phyloP scores from a whole-genome alignment of 2,113 vertebrate species.

The Aix galericulata region DNA sequence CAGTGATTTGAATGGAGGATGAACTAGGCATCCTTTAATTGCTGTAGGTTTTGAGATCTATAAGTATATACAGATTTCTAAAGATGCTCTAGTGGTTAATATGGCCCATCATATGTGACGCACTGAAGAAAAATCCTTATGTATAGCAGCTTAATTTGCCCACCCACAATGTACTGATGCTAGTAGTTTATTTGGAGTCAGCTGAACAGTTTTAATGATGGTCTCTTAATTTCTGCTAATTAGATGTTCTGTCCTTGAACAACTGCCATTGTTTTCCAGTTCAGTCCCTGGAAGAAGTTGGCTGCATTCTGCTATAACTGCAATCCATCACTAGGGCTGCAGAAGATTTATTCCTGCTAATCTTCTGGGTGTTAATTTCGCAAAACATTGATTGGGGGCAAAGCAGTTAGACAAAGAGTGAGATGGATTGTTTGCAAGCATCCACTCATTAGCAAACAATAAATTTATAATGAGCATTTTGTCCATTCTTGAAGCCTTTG shows the following conservation, averaged over 20 bases:
- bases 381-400: not conserved
- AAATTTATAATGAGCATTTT: constrained; percentile 10
- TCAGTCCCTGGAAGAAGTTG: not conserved
- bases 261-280: not conserved
- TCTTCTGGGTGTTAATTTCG: not conserved
- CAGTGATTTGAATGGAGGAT: not conserved
- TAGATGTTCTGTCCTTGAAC: not conserved
- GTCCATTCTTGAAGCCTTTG: not conserved
- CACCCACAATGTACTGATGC: not conserved
- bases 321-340: not conserved
- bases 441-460: not conserved
- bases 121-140: not conserved
- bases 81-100: not conserved
- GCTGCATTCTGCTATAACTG: not conserved
- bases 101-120: not conserved
- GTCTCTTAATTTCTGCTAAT: not conserved
- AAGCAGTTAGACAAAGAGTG: not conserved
- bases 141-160: not conserved
- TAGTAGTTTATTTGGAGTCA: not conserved
- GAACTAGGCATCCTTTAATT: not conserved
- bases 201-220: not conserved
- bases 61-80: not conserved
- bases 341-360: constrained; percentile 14
- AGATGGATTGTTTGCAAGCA: not conserved
- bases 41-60: not conserved